phyloP scores from a whole-genome alignment of 2,797 vertebrate species.

The Lophotriccus pileatus region DNA sequence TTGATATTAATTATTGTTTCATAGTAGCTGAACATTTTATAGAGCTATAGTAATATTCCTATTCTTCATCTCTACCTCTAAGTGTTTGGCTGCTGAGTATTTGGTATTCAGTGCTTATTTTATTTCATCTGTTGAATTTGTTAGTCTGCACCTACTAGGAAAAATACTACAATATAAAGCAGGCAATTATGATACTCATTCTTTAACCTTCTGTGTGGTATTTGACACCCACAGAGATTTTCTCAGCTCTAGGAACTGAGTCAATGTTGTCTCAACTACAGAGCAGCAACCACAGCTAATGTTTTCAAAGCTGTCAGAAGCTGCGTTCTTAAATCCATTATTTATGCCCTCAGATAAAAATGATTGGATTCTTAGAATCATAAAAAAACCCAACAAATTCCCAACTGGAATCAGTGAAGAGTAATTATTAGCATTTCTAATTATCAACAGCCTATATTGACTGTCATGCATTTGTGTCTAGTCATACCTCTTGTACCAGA shows the following conservation, averaged over 20 bases:
- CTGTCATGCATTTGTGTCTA: neutral
- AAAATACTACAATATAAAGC: constrained; percentile 6
- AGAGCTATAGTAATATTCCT: neutral
- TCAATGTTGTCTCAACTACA: constrained; percentile 12
- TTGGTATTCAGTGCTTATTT: neutral
- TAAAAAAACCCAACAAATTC: neutral
- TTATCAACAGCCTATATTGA: neutral
- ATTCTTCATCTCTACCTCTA: neutral
- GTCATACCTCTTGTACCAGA: neutral
- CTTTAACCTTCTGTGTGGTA: constrained; percentile 5
- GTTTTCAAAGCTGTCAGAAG: constrained; percentile 28
- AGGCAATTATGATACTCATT: neutral
- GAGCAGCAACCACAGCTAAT: neutral
- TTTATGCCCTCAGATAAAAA: neutral
- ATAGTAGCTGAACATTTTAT: neutral
- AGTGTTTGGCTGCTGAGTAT: neutral
- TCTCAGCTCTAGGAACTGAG: neutral
- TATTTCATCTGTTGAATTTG: neutral
- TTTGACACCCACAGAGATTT: constrained; percentile 31
- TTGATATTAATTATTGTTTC: constrained; percentile 10
- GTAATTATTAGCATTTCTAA: neutral
- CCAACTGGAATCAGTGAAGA: neutral
- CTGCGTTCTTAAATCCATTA: neutral
- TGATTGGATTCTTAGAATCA: neutral
- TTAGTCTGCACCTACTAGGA: neutral